Percentiles rank a stretch among this genome's conserved stretches.
These are phyloP conservation scores for Xestia rhomboidea DNA, from an alignment of 2,888 invertebrate species.

Conservation along the genomic window DNA sequence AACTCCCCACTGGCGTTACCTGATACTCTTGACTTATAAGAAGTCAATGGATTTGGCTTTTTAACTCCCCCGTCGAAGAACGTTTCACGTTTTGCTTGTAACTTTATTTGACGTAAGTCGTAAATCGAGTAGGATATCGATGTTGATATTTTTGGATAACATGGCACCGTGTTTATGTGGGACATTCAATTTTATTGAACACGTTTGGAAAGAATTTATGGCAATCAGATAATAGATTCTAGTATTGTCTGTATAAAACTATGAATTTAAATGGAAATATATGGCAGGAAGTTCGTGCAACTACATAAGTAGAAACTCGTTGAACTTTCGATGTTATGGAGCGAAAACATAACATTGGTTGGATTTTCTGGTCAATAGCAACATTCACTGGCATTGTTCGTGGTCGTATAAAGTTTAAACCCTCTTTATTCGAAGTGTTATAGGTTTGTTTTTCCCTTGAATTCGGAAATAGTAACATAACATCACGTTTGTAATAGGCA, in stretches of 20 bases:
- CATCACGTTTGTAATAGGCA: neutral
- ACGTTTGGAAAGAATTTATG: constrained; percentile 32
- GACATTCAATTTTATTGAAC: constrained; percentile 52
- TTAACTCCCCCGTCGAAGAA: constrained; percentile 58
- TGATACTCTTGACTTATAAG: constrained; percentile 58
- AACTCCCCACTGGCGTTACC: constrained; percentile 54
- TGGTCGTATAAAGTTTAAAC: constrained; percentile 19
- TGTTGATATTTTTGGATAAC: constrained; percentile 50
- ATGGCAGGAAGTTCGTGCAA: constrained; percentile 19
- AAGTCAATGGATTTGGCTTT: constrained; percentile 65
- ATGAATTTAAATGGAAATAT: constrained; percentile 14
- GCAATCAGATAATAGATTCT: constrained; percentile 27
- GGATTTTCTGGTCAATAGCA: constrained; percentile 7
- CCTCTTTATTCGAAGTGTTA: constrained; percentile 11
- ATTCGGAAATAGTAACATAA: neutral
- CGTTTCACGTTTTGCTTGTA: constrained; percentile 50
- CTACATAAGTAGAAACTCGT: constrained; percentile 19
- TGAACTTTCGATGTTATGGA: constrained; percentile 35
- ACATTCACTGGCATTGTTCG: constrained; percentile 11
- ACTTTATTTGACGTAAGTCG: constrained; percentile 37
- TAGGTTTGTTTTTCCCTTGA: constrained; percentile 18
- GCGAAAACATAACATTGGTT: constrained; percentile 15
- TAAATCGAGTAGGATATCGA: constrained; percentile 46
- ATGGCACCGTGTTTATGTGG: constrained; percentile 41
- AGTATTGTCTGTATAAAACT: constrained; percentile 6